Evolutionary conservation across 1,140 invertebrate genomes (phyloP).

Genomic region (Bilobella aurantiaca): DNA sequence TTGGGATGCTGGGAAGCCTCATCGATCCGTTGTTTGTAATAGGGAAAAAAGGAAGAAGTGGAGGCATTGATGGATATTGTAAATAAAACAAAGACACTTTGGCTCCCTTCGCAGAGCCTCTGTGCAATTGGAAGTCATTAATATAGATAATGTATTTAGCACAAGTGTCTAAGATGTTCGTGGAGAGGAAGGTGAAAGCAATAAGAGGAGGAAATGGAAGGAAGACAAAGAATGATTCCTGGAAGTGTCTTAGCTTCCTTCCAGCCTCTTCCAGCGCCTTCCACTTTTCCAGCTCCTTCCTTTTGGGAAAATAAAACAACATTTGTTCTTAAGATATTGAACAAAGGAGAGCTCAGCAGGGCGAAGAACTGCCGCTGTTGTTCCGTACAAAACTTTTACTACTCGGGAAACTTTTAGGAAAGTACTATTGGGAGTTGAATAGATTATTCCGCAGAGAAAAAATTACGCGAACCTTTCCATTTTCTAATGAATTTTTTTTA

Average conservation of each 20-base stretch:
- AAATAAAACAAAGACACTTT: not conserved
- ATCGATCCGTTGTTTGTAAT: not conserved
- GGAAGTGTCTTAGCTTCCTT: too few species aligned
- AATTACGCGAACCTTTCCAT: too few species aligned
- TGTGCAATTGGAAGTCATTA: constrained; percentile 1
- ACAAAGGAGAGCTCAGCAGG: not conserved
- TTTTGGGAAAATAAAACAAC: constrained; percentile 2
- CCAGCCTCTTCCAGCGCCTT: too few species aligned
- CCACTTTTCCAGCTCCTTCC: too few species aligned
- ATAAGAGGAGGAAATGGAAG: not conserved
- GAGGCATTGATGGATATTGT: not conserved
- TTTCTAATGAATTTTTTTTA: too few species aligned
- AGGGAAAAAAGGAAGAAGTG: not conserved
- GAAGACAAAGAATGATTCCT: constrained; percentile 1
- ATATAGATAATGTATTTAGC: constrained; percentile 9
- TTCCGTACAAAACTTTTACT: too few species aligned
- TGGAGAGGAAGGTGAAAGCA: constrained; percentile 3
- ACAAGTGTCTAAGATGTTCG: not conserved
- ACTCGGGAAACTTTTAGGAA: too few species aligned
- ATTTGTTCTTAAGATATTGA: not conserved
- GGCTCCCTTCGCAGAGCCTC: not conserved
- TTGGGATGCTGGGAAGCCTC: too few species aligned
- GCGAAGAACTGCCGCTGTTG: too few species aligned
- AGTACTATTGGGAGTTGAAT: too few species aligned
- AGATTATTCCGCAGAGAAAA: too few species aligned